phyloP scores from a whole-genome alignment of 2,113 vertebrate species.

The Carassius gibelio region DNA sequence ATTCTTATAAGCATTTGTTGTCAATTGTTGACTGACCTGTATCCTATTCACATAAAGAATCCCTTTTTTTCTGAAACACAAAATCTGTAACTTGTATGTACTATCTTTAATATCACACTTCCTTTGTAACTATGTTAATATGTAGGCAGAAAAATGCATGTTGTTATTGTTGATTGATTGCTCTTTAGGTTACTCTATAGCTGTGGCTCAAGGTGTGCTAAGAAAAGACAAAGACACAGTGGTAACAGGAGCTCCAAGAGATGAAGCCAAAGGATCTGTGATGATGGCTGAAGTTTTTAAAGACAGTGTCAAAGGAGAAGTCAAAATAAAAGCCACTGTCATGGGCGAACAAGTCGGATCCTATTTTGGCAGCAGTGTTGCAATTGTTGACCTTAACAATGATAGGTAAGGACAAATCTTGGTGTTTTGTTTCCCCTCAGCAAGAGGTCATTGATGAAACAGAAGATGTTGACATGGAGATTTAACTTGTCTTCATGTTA shows the following conservation, averaged over 20 bases:
- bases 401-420: too few relatives aligned
- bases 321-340: constrained; percentile 48
- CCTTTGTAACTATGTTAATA: background rate
- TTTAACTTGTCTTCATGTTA: too few relatives aligned
- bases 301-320: background rate
- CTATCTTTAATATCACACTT: background rate
- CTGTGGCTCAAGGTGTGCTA: constrained; percentile 69
- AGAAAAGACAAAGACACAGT: constrained; percentile 68
- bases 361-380: too few relatives aligned
- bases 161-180: background rate
- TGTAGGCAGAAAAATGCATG: too few relatives aligned
- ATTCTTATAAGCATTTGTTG: background rate
- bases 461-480: too few relatives aligned
- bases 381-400: too few relatives aligned
- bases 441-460: too few relatives aligned
- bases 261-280: constrained; percentile 80
- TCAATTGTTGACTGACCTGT: background rate
- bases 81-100: background rate
- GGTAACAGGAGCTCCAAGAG: constrained; percentile 83
- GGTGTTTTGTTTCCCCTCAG: too few relatives aligned
- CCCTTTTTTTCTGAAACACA: background rate
- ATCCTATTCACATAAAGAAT: background rate
- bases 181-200: constrained; percentile 75
- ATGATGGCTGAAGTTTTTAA: constrained; percentile 66
- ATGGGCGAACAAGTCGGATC: too few relatives aligned